Conservation (phyloP, 2,888 invertebrate species). For the Flexamia atlantica region DNA sequence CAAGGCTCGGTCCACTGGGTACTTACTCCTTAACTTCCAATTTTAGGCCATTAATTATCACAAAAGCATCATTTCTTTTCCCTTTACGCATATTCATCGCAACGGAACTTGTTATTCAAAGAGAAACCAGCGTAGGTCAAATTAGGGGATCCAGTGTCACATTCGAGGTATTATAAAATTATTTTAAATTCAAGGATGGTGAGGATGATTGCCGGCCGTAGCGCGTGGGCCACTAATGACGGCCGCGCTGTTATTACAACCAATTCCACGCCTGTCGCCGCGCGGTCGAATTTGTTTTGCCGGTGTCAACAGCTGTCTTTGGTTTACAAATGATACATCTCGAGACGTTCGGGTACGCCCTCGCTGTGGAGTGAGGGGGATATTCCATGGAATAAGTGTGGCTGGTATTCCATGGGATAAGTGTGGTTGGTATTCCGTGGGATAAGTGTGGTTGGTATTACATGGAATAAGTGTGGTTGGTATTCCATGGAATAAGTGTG, state of each 20-base stretch:
- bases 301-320: conserved; percentile 35
- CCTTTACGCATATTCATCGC: neutral
- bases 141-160: neutral
- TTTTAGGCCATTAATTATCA: too few species aligned
- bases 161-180: neutral
- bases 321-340: conserved; percentile 43
- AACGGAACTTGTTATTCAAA: neutral
- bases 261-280: conserved; percentile 53
- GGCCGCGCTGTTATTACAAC: conserved; percentile 44
- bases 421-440: too few species aligned
- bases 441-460: too few species aligned
- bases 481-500: too few species aligned
- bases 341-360: neutral
- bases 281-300: conserved; percentile 35
- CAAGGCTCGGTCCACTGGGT: too few species aligned
- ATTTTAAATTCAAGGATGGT: conserved; percentile 30
- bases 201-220: conserved; percentile 15
- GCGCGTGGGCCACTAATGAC: conserved; percentile 33
- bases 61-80: too few species aligned
- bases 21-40: too few species aligned
- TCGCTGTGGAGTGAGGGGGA: neutral
- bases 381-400: too few species aligned
- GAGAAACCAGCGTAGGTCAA: neutral
- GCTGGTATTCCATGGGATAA: too few species aligned
- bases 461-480: too few species aligned